Conservation (phyloP, 1,140 invertebrate species). For the Melipona quadrifasciata region DNA sequence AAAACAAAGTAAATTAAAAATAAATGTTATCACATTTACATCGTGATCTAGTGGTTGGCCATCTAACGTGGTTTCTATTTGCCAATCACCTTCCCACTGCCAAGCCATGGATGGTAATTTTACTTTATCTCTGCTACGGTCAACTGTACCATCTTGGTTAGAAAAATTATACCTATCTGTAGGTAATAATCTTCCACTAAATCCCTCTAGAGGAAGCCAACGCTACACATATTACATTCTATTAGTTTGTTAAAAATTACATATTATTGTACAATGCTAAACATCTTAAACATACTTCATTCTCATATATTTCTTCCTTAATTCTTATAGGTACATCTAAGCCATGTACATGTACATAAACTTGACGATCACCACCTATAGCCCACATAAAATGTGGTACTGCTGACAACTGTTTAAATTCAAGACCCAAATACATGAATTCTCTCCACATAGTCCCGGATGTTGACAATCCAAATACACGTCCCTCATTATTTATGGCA, state of each 20-base stretch:
- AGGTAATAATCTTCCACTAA: conserved; percentile 90
- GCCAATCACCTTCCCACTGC: conserved; percentile 97
- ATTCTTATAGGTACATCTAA: conserved; percentile 94
- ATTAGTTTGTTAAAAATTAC: conserved; percentile 5
- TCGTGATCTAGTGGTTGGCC: conserved; percentile 93
- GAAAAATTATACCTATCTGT: conserved; percentile 94
- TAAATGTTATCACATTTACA: conserved; percentile 78
- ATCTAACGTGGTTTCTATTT: conserved; percentile 92
- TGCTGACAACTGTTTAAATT: conserved; percentile 93
- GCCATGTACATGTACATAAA: conserved; percentile 94
- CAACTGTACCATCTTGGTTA: conserved; percentile 89
- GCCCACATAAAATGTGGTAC: conserved; percentile 94
- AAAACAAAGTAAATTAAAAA: conserved; percentile 2
- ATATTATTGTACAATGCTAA: background rate
- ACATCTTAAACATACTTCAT: conserved; percentile 85
- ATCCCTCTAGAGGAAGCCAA: conserved; percentile 95
- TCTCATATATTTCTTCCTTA: conserved; percentile 95
- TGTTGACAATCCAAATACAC: conserved; percentile 91
- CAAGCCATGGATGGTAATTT: conserved; percentile 94
- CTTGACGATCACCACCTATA: conserved; percentile 94
- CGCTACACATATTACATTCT: conserved; percentile 81
- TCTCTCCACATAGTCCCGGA: conserved; percentile 91
- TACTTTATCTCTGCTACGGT: conserved; percentile 90
- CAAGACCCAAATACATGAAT: conserved; percentile 91
- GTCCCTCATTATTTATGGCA: conserved; percentile 92